Conservation (phyloP, 2,797 vertebrate species). For the Cyclura pinguis region DNA sequence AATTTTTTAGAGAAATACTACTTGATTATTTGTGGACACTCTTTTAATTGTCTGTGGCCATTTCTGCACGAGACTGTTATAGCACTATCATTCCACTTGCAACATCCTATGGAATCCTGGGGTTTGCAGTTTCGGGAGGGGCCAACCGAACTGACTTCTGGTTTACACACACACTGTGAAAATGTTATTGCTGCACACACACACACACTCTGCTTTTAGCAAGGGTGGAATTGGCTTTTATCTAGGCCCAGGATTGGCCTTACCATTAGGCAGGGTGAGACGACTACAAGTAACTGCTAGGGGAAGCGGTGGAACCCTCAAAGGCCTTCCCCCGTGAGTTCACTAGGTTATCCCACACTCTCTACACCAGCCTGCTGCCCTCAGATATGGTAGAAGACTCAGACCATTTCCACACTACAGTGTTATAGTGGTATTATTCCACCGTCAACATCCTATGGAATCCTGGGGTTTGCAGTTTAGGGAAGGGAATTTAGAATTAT, state of each 20-base stretch:
- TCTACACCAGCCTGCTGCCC: not conserved
- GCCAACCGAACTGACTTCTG: too few relatives aligned
- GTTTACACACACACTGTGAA: not conserved
- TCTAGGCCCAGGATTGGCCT: not conserved
- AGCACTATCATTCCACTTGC: too few relatives aligned
- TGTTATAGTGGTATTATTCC: too few relatives aligned
- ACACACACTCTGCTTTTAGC: not conserved
- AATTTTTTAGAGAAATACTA: not conserved
- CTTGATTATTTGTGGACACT: not conserved
- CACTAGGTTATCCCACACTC: not conserved
- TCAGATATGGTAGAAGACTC: not conserved
- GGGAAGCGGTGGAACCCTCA: not conserved
- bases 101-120: too few relatives aligned
- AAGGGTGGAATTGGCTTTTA: not conserved
- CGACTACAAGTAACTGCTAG: not conserved
- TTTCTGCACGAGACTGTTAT: too few relatives aligned
- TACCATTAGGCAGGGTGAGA: not conserved
- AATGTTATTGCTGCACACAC: not conserved
- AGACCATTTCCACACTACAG: too few relatives aligned
- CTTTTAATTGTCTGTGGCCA: not conserved
- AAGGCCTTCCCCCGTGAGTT: not conserved
- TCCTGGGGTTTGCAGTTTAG: too few relatives aligned
- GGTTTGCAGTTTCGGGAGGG: too few relatives aligned
- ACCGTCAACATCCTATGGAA: too few relatives aligned
- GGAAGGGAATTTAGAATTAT: too few relatives aligned